Evolutionary conservation across 2,113 vertebrate species (phyloP), one percentile per base, ranked within the genome.

Genomic region (Microtus richardsoni): DNA sequence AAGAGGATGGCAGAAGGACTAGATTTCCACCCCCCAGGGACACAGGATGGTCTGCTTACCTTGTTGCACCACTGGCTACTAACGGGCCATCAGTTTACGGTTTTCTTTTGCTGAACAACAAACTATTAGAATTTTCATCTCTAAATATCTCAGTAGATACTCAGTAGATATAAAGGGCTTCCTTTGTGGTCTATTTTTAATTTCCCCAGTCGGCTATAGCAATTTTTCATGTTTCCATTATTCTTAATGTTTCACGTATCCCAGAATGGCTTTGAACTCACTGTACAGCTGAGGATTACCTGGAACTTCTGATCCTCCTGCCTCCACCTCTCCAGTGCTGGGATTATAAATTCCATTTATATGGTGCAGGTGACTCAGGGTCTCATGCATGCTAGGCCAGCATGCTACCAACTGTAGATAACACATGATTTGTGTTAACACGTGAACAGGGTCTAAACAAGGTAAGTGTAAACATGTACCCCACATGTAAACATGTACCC

Each of bases 121-220:
- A 71, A 60, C 33, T 89, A 28, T 90, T 49, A 96, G 41, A 71
- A 93, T 36, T 93, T 92, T 87, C 28, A 84, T 60, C 71, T 80
- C 62, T 47, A 80, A 80, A 86, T 60, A 84, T 64, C 12, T n/a
- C 36, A 85, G 26, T 66, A 58, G 93, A 96, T 2, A n/a, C 13
- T 36, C 44, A 44, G 44, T 44, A 44, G 44, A 44, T 44, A 44
- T 78, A n/a, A 91, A 73, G 66, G n/a, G 24, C 21, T 94, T 85
- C 58, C 71, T 88, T 60, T 54, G 10, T 8, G 39, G 73, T 64
- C 49, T 36, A 58, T 44, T 93, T 82, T 90, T 91, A 80, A 88
- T 90, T 93, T 91, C 77, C 52, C 86, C 44, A 91, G 73, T 90
- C 4, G 74, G 77, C 21, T 26, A 14, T 2, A 89, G 52, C n/a